These are phyloP conservation scores for Noturus placidus DNA, from an alignment of 2,113 vertebrate genomes.

Conservation along the genomic window DNA sequence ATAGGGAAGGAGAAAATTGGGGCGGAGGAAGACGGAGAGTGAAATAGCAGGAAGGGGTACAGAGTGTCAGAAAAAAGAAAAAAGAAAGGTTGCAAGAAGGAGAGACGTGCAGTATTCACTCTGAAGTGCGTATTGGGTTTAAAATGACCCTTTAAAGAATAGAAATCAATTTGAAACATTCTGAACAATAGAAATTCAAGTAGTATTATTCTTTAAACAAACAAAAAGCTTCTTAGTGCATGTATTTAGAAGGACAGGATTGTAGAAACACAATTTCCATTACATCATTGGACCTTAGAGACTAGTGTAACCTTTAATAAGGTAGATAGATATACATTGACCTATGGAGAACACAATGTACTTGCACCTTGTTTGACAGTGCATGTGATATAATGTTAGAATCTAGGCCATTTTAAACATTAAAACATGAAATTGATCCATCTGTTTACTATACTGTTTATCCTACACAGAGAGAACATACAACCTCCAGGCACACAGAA, in stretches of 20 bases:
- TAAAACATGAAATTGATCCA: not conserved
- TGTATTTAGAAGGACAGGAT: not conserved
- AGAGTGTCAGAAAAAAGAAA: slow-evolving; percentile 8
- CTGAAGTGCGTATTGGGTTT: not conserved
- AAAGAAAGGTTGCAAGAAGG: not conserved
- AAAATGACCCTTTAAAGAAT: not conserved
- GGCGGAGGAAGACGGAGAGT: not conserved
- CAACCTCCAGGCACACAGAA: too few relatives aligned
- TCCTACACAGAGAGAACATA: too few relatives aligned
- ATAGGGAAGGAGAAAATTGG: not conserved
- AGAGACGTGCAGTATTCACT: not conserved
- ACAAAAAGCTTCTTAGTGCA: not conserved
- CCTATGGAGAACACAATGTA: not conserved
- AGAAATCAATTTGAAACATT: not conserved
- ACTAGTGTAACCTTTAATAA: not conserved
- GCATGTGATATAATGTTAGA: not conserved
- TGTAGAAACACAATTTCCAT: not conserved
- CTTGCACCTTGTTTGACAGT: not conserved
- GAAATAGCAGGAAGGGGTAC: slow-evolving; percentile 1
- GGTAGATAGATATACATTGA: not conserved
- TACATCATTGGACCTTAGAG: not conserved
- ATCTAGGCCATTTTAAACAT: not conserved
- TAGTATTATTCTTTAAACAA: not conserved
- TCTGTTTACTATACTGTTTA: too few relatives aligned
- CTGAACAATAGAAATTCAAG: not conserved